Evolutionary conservation across 2,797 vertebrate genomes (phyloP).

Genomic region (Chelmon rostratus): DNA sequence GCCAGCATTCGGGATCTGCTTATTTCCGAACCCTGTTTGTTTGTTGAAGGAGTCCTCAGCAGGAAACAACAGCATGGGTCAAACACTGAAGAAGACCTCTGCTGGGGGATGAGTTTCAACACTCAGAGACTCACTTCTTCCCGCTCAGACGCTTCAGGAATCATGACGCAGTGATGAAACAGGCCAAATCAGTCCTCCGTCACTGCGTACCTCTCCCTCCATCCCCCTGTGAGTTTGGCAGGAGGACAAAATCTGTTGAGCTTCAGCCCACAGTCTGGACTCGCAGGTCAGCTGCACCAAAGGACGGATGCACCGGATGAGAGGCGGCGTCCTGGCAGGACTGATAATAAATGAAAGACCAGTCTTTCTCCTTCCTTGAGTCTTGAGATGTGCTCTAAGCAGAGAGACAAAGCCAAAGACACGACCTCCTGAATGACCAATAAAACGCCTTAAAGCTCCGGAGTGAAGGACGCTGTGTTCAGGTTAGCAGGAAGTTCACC

Average conservation of each 20-base stretch:
- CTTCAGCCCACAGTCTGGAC: slow-evolving; percentile 32
- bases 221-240: slow-evolving; percentile 40
- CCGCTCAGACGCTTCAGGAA: slow-evolving; percentile 8
- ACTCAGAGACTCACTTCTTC: not conserved
- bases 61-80: slow-evolving; percentile 6
- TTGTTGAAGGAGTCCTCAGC: not conserved
- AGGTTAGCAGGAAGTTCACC: not conserved
- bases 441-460: not conserved
- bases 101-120: not conserved
- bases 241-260: slow-evolving; percentile 37
- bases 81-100: not conserved
- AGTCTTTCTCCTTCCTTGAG: not conserved
- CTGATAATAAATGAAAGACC: not conserved
- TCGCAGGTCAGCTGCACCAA: slow-evolving; percentile 38
- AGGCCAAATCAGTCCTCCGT: slow-evolving; percentile 12
- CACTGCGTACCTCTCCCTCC: not conserved
- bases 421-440: not conserved
- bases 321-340: not conserved
- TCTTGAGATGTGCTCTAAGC: not conserved
- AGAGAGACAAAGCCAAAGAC: not conserved
- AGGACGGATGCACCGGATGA: not conserved
- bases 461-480: not conserved
- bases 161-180: slow-evolving; percentile 17
- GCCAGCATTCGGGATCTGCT: slow-evolving; percentile 32
- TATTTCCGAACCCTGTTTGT: not conserved